Evolutionary conservation across 2,113 vertebrate species (phyloP).

Genomic region (Lophochroa leadbeateri): DNA sequence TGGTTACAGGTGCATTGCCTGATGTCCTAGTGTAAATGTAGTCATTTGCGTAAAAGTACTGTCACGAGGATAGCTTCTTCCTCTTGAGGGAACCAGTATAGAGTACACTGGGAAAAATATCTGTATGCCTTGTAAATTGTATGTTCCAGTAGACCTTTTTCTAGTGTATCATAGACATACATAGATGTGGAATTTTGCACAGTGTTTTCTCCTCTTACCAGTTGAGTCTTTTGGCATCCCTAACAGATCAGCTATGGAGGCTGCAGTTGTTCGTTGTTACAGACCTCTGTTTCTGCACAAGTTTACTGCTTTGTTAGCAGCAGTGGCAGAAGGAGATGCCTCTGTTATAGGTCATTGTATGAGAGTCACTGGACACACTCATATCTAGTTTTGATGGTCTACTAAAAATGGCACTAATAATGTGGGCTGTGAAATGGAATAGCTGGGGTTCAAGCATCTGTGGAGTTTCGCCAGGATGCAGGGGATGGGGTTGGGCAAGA

Average conservation of each 20-base stretch:
- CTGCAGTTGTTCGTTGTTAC: neutral
- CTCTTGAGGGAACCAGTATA: neutral
- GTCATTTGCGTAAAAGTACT: neutral
- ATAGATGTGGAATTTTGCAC: neutral
- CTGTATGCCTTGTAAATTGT: neutral
- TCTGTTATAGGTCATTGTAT: neutral
- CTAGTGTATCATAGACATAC: neutral
- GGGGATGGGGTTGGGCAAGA: neutral
- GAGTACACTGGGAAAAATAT: neutral
- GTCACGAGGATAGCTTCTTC: neutral
- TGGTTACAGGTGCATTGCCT: neutral
- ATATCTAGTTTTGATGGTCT: neutral
- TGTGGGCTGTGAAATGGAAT: neutral
- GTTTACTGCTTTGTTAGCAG: neutral
- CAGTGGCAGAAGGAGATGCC: neutral
- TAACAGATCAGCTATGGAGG: neutral
- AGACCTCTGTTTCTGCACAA: neutral
- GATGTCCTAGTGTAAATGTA: neutral
- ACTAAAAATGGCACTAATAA: neutral
- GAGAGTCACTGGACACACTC: neutral
- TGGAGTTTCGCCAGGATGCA: neutral
- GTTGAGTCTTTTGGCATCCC: rapidly evolving
- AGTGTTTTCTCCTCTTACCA: neutral
- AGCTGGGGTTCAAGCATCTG: neutral
- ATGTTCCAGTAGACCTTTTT: neutral